phyloP scores from a whole-genome alignment of 2,888 invertebrate genomes.

The Nasonovia ribisnigri region DNA sequence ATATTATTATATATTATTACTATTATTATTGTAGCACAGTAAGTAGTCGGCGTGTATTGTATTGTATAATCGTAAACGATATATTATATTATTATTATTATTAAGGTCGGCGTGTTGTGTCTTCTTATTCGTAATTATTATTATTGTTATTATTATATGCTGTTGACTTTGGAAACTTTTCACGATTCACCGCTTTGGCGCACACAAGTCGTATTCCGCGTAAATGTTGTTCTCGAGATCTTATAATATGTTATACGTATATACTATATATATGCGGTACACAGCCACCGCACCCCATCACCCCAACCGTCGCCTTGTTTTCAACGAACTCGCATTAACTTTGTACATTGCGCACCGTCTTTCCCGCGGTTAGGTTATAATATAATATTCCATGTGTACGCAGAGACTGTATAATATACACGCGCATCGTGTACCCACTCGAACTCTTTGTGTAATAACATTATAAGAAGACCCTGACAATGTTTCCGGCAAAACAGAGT shows the following conservation, averaged over 20 bases:
- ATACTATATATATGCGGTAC: background rate
- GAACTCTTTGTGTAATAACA: background rate
- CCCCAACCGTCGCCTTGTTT: background rate
- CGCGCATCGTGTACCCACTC: background rate
- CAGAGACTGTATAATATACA: background rate
- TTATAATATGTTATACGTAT: background rate
- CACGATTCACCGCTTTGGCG: constrained; percentile 27
- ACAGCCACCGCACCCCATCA: background rate
- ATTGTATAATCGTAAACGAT: background rate
- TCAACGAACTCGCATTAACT: constrained; percentile 18
- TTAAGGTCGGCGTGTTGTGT: background rate
- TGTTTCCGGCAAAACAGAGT: background rate
- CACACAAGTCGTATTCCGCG: background rate
- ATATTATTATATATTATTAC: background rate
- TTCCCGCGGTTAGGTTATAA: background rate
- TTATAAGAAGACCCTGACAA: background rate
- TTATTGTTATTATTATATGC: constrained; percentile 22
- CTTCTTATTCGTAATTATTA: background rate
- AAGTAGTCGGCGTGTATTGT: background rate
- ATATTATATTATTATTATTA: background rate
- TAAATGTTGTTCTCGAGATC: background rate
- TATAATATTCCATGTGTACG: background rate
- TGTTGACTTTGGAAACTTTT: constrained; percentile 40
- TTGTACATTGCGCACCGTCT: constrained; percentile 11
- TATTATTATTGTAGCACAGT: background rate